Evolutionary conservation across 2,888 invertebrate genomes (phyloP).

Genomic region (Lasioglossum villosulum): DNA sequence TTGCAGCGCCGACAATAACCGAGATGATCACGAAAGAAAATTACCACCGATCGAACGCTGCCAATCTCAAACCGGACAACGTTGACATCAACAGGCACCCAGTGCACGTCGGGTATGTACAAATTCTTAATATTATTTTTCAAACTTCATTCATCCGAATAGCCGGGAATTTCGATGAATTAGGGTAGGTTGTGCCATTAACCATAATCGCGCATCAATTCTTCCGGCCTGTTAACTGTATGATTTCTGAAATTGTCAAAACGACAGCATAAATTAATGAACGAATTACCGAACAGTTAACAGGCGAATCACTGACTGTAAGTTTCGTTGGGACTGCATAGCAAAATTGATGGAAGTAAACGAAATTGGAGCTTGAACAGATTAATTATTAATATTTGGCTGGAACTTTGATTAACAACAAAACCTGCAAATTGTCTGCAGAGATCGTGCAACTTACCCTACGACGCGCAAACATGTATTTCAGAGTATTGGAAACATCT

Average conservation of each 20-base stretch:
- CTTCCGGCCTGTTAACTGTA: neutral
- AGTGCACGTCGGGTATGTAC: conserved; percentile 88
- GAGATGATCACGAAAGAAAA: conserved; percentile 84
- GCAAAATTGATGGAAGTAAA: neutral
- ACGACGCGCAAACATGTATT: neutral
- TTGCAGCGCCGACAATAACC: conserved; percentile 80
- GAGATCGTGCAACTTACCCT: conserved; percentile 47
- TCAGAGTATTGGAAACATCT: conserved; percentile 16
- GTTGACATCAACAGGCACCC: conserved; percentile 88
- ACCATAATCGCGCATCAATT: conserved; percentile 3
- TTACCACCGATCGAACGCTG: conserved; percentile 84
- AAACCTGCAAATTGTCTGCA: neutral
- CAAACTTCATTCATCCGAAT: conserved; percentile 29
- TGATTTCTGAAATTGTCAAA: neutral
- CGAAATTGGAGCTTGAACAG: neutral
- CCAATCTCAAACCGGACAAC: conserved; percentile 87
- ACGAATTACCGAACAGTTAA: neutral
- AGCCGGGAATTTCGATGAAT: conserved; percentile 14
- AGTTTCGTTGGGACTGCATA: neutral
- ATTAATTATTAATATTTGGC: neutral
- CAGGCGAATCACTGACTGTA: neutral
- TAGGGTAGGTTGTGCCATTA: conserved; percentile 52
- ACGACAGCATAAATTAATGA: neutral
- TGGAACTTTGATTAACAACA: neutral
- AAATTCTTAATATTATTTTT: neutral